phyloP scores from a whole-genome alignment of 2,888 invertebrate species.

The Diloba caeruleocephala region DNA sequence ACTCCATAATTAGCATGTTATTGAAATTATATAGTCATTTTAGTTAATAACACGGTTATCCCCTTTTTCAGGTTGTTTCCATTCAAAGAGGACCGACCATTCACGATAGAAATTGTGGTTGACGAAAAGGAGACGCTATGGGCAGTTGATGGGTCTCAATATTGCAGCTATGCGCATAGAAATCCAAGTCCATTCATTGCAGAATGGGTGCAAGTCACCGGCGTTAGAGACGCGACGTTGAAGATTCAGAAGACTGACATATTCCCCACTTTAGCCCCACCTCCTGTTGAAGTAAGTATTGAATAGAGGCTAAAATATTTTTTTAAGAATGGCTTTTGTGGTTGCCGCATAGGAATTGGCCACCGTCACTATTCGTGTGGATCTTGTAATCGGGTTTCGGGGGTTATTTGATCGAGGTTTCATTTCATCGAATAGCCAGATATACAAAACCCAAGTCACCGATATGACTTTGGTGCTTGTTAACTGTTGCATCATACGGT shows the following conservation, averaged over 20 bases:
- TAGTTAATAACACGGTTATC: conserved; percentile 3
- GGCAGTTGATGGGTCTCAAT: conserved; percentile 93
- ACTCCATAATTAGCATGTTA: too few relatives aligned
- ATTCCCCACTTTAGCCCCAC: conserved; percentile 76
- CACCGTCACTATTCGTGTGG: too few relatives aligned
- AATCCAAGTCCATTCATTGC: conserved; percentile 71
- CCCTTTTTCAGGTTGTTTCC: conserved; percentile 79
- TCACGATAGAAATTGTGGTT: conserved; percentile 90
- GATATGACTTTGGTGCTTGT: too few relatives aligned
- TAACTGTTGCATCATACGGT: too few relatives aligned
- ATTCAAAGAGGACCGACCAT: conserved; percentile 81
- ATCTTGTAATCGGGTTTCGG: too few relatives aligned
- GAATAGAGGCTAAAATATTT: too few relatives aligned
- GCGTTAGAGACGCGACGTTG: conserved; percentile 90
- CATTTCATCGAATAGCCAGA: too few relatives aligned
- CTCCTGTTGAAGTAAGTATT: conserved; percentile 65
- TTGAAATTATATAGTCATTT: background rate
- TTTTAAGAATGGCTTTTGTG: too few relatives aligned
- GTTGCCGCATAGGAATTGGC: too few relatives aligned
- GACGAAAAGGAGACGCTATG: conserved; percentile 90
- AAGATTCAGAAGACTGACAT: conserved; percentile 89
- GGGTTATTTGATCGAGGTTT: too few relatives aligned
- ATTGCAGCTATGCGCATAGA: conserved; percentile 91
- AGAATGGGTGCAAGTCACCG: conserved; percentile 89
- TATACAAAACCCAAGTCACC: too few relatives aligned